Conservation (phyloP, 2,113 vertebrate genomes). For the Lophotis ruficrista region DNA sequence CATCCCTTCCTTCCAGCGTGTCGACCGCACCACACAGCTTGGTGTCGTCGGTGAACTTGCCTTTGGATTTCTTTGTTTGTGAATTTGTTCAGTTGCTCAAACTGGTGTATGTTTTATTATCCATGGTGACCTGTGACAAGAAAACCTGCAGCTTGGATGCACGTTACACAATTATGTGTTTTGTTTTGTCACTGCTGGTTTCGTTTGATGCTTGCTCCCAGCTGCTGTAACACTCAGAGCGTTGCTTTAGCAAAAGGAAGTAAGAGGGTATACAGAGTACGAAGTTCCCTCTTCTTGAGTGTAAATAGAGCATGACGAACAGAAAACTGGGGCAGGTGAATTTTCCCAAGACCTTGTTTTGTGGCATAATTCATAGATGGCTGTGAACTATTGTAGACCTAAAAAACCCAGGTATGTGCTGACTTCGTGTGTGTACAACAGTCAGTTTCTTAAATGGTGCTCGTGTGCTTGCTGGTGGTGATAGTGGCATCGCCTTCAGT, state of each 20-base stretch:
- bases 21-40: too few species aligned
- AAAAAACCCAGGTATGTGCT: neutral
- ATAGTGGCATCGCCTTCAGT: neutral
- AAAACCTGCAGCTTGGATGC: neutral
- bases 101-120: neutral
- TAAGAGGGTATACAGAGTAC: neutral
- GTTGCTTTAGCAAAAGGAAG: neutral
- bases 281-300: neutral
- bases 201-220: neutral
- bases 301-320: neutral
- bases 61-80: neutral
- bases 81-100: neutral
- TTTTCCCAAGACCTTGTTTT: neutral
- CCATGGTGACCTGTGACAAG: neutral
- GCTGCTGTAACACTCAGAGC: neutral
- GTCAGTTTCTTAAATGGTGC: neutral
- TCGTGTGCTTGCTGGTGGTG: neutral
- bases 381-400: neutral
- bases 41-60: neutral
- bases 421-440: neutral
- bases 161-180: fast-evolving
- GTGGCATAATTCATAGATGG: neutral
- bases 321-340: neutral
- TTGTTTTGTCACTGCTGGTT: neutral
- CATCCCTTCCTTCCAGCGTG: too few species aligned